These are phyloP conservation scores for Bothrops alternatus DNA, from an alignment of 2,797 vertebrate genomes.

Conservation along the genomic window DNA sequence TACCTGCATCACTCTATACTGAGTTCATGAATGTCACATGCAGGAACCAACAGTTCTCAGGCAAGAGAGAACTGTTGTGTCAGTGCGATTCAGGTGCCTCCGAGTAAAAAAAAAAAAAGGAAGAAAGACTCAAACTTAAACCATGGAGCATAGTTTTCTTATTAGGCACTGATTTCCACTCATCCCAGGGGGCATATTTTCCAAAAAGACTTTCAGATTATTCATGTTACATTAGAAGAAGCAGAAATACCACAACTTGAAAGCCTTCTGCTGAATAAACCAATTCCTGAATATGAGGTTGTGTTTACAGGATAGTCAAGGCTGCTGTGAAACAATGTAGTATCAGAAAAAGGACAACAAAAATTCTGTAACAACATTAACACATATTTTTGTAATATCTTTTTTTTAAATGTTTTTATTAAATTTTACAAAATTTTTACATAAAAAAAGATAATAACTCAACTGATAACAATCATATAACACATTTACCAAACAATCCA, in stretches of 20 bases:
- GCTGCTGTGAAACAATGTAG: not conserved
- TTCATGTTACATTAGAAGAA: not conserved
- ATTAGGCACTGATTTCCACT: not conserved
- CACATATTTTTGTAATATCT: not conserved
- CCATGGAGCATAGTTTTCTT: not conserved
- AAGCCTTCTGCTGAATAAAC: not conserved
- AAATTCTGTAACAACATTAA: not conserved
- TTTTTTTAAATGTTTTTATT: too few species aligned
- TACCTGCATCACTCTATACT: not conserved
- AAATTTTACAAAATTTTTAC: too few species aligned
- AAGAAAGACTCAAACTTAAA: not conserved
- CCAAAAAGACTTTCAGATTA: not conserved
- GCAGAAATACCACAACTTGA: not conserved
- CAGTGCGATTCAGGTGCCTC: not conserved
- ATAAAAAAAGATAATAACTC: too few species aligned
- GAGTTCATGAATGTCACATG: not conserved
- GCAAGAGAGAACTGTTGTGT: not conserved
- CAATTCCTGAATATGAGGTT: not conserved
- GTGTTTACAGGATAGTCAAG: not conserved
- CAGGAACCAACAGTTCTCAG: not conserved
- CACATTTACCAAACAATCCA: too few species aligned
- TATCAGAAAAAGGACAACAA: constrained; percentile 4
- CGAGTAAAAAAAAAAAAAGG: not conserved
- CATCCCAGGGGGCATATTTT: not conserved
- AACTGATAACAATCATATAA: too few species aligned